These are phyloP conservation scores for Fragum sueziense DNA, from an alignment of 2,888 invertebrate species.

Conservation along the genomic window DNA sequence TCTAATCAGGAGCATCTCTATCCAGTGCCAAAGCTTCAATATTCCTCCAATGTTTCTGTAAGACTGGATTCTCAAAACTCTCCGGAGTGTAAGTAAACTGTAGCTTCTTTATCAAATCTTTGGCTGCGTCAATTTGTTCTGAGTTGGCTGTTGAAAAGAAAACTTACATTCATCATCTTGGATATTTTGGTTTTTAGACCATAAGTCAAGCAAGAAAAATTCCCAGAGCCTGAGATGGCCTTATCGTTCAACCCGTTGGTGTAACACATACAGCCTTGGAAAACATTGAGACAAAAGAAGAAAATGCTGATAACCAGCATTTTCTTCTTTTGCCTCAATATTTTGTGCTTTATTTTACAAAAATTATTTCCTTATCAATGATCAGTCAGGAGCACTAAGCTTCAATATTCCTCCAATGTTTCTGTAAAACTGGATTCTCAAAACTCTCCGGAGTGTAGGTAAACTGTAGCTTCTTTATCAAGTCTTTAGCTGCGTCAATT, in stretches of 20 bases:
- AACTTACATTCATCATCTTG: too few relatives aligned
- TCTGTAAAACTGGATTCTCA: constrained; percentile 87
- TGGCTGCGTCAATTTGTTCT: constrained; percentile 85
- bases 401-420: constrained; percentile 87
- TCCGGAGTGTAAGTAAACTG: constrained; percentile 86
- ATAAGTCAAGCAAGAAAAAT: too few relatives aligned
- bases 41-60: constrained; percentile 86
- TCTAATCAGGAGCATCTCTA: constrained; percentile 84
- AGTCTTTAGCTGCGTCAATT: constrained; percentile 85
- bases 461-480: constrained; percentile 86
- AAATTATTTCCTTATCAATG: background rate
- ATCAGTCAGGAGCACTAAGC: too few relatives aligned
- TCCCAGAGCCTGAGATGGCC: too few relatives aligned
- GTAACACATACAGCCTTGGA: too few relatives aligned
- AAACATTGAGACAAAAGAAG: too few relatives aligned
- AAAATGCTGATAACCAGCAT: too few relatives aligned
- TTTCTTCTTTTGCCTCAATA: too few relatives aligned
- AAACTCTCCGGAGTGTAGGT: constrained; percentile 86
- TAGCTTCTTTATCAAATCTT: constrained; percentile 86
- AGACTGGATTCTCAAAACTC: constrained; percentile 87
- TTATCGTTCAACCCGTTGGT: too few relatives aligned
- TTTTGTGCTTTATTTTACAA: too few relatives aligned
- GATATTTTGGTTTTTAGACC: too few relatives aligned
- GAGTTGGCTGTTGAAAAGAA: constrained; percentile 45
- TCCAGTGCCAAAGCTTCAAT: constrained; percentile 88